Percentiles rank a stretch among this genome's conserved stretches.
Conservation (phyloP, 2,888 invertebrate genomes). For the Eupithecia dodoneata region DNA sequence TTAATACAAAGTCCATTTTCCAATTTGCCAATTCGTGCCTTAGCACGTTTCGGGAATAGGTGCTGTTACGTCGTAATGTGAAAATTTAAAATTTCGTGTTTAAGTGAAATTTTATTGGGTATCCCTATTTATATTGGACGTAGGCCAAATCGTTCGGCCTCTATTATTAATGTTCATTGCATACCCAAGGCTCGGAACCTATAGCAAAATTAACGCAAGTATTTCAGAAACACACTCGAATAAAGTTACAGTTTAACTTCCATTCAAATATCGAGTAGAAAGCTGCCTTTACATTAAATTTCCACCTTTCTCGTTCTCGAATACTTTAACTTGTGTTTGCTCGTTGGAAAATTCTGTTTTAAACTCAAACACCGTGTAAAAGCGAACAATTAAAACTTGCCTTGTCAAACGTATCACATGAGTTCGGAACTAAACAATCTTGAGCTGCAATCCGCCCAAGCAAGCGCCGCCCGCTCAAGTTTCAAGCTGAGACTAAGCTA, state of each 20-base stretch:
- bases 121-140: slow-evolving; percentile 73
- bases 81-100: slow-evolving; percentile 81
- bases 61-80: slow-evolving; percentile 66
- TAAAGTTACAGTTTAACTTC: not conserved
- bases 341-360: slow-evolving; percentile 14
- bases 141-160: slow-evolving; percentile 54
- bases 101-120: slow-evolving; percentile 82
- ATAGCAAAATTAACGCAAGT: slow-evolving; percentile 9
- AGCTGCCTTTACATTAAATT: slow-evolving; percentile 5
- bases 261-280: slow-evolving; percentile 8
- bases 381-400: slow-evolving; percentile 41
- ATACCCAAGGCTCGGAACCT: slow-evolving; percentile 18
- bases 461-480: slow-evolving; percentile 37
- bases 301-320: not conserved
- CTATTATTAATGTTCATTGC: slow-evolving; percentile 46
- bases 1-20: slow-evolving; percentile 42
- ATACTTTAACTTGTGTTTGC: slow-evolving; percentile 17
- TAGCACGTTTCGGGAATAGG: slow-evolving; percentile 46
- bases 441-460: slow-evolving; percentile 36
- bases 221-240: not conserved
- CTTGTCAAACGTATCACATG: slow-evolving; percentile 43
- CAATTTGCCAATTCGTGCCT: slow-evolving; percentile 3
- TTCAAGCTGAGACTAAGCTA: slow-evolving; percentile 45
- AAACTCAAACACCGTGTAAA: slow-evolving; percentile 33
- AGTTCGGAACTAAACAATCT: slow-evolving; percentile 43